Evolutionary conservation across 2,888 invertebrate genomes (phyloP).

Genomic region (Drosophila emarginata): DNA sequence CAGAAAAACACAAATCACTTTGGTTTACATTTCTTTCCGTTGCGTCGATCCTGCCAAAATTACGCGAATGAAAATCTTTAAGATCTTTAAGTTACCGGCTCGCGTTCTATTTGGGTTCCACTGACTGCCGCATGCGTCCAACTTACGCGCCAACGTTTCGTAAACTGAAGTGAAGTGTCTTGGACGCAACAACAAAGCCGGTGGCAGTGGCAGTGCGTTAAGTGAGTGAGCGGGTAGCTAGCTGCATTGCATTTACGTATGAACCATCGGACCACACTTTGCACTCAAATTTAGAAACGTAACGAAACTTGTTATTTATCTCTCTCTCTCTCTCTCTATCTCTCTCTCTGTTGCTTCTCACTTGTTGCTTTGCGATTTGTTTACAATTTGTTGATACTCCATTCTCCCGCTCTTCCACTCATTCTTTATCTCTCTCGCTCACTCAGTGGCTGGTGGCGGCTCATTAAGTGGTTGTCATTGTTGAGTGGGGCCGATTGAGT

Average conservation of each 20-base stretch:
- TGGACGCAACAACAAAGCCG: constrained; percentile 55
- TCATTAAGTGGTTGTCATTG: constrained; percentile 74
- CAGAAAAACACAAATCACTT: constrained; percentile 8
- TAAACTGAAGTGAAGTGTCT: constrained; percentile 9
- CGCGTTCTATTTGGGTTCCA: constrained; percentile 35
- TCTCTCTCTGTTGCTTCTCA: constrained; percentile 14
- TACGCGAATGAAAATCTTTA: constrained; percentile 16
- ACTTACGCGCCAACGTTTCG: constrained; percentile 71
- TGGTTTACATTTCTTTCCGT: constrained; percentile 13
- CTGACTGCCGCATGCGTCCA: constrained; percentile 66
- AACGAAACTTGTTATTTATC: constrained; percentile 68
- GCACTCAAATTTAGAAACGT: constrained; percentile 51
- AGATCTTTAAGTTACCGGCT: constrained; percentile 44
- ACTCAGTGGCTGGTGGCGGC: constrained; percentile 23
- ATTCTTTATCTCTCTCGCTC: neutral
- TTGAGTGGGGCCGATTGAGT: constrained; percentile 68
- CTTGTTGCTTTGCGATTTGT: constrained; percentile 49
- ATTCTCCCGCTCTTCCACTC: constrained; percentile 9
- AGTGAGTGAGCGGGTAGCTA: constrained; percentile 25
- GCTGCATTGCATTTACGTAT: neutral
- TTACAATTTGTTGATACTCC: constrained; percentile 38
- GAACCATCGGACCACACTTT: constrained; percentile 54
- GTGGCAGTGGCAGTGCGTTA: constrained; percentile 54
- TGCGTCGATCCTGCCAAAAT: constrained; percentile 26
- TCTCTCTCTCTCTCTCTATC: constrained; percentile 17